Base-by-base conservation (phyloP, 2,797 vertebrate species). In the Scyliorhinus canicula region DNA sequence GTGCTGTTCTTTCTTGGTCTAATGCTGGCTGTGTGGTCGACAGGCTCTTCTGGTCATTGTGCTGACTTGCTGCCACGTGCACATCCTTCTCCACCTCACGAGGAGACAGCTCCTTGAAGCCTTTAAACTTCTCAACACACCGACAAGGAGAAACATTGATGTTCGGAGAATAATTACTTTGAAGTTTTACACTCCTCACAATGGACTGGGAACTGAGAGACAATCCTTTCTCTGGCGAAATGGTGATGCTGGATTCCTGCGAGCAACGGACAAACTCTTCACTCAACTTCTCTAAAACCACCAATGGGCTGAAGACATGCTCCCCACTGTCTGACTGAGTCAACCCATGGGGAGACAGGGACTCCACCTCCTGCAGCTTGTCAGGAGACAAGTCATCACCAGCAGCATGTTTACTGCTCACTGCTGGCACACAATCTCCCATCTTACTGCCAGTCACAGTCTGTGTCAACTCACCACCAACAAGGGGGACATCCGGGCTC, bases 231-330 rank as follows among this genome's bases (percentile, higher is more conserved):
- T 96, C 98, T 95, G 96, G 96, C 97, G 82, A 97, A 96, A 96
- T 95, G 95, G 96, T 96, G 96, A 96, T 96, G 96, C 96, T 96
- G 16, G 97, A 96, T 95, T 96, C 96, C 95, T 96, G 96, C 95
- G 97, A 98, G 96, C 96, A 97, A 90, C 97, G 97, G 96, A 98
- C 96, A n/a, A 98, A 95, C 95, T 98, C 97, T 95, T 97, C 97
- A 96, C 97, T 98, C 96, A 98, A 97, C 95, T 97, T 98, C 94
- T 96, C 96, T 95, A 98, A 95, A 47, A 96, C 95, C 79, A 98
- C 97, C 65, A 97, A 95, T 63, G 97, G 97, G 95, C 96, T 97
- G 95, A 96, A 95, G 96, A 96, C 26, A 3, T 95, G 96, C 96
- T 97, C 96, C 95, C 67, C 95, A 95, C 96, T 96, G 96, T 96